Percentiles rank a stretch among this genome's conserved stretches.
Evolutionary conservation across 1,140 invertebrate genomes (phyloP).

Genomic region (Solenopsis invicta): DNA sequence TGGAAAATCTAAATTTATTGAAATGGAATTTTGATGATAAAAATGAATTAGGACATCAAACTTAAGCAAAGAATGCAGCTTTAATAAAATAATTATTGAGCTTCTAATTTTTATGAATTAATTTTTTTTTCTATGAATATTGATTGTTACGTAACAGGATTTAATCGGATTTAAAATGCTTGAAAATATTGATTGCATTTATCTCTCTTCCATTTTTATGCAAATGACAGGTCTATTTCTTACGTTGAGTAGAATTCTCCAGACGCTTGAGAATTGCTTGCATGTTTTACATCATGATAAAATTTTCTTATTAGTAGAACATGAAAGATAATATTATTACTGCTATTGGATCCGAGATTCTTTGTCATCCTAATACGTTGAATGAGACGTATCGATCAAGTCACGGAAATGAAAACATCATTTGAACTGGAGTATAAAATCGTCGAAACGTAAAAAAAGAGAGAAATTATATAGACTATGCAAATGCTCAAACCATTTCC

Average conservation of each 20-base stretch:
- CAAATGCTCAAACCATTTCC: slow-evolving; percentile 15
- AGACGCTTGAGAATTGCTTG: neutral
- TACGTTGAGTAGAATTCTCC: neutral
- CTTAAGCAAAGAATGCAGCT: neutral
- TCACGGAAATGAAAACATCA: slow-evolving; percentile 5
- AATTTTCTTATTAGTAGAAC: neutral
- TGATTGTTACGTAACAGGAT: neutral
- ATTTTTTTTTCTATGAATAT: slow-evolving; percentile 26
- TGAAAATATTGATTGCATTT: neutral
- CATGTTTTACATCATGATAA: neutral
- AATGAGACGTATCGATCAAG: slow-evolving; percentile 15
- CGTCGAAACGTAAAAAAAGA: slow-evolving; percentile 10
- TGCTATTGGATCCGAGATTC: neutral
- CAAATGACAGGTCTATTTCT: slow-evolving; percentile 16
- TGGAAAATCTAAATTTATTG: neutral
- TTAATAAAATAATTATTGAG: neutral
- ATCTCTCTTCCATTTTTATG: neutral
- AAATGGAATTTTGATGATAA: neutral
- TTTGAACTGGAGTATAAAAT: slow-evolving; percentile 15
- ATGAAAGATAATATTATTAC: neutral
- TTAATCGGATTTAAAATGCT: neutral
- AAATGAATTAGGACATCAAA: neutral
- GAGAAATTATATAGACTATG: slow-evolving; percentile 24
- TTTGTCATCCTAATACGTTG: neutral
- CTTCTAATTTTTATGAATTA: neutral